Evolutionary conservation across 2,113 vertebrate genomes (phyloP), one percentile per base, ranked within the genome.

Genomic region (Takifugu flavidus): DNA sequence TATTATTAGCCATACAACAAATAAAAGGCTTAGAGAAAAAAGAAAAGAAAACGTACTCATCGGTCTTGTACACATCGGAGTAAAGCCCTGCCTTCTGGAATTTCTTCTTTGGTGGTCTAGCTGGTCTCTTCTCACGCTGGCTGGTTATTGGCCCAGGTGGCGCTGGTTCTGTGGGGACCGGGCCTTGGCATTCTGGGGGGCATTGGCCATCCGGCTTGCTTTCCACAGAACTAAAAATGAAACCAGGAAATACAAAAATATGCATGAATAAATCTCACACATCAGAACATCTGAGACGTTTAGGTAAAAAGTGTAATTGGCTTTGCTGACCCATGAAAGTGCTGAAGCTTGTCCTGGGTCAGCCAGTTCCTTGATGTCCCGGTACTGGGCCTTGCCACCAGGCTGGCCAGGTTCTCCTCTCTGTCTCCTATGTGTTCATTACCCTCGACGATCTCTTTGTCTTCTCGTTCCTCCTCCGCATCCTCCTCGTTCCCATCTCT

Each of bases 51-150:
- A 86, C 89, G 80, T 75, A 91, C 90, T 91, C 88, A 29, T 90
- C 87, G 13, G 83, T 90, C 82, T 92, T 92, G 84, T 90, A 92
- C 53, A 92, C 91, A 49, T 92, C 90, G 1, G 91, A 91, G 74
- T 91, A 92, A 53, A 92, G 90, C 14, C 91, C 91, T 12, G 91
- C 91, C 79, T 91, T 92, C 82, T 92, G 91, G 56, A 91, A 92
- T 84, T 91, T 92, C 66, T 92, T 92, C 83, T 92, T 92, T 53
- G 90, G 90, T 49, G 90, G 89, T 70, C 89, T 84, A 55, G 90
- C 87, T 69, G 88, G 46, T 86, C 89, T 89, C 75, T 91, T 92
- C 67, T 90, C 90, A 54, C 90, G 82, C 70, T 87, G 90, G 77
- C 20, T 81, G 53, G 77, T 73, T 47, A 87, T 70, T 28, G 88